These are phyloP conservation scores for Bradypodion ventrale DNA, from an alignment of 2,797 vertebrate genomes.

Conservation along the genomic window DNA sequence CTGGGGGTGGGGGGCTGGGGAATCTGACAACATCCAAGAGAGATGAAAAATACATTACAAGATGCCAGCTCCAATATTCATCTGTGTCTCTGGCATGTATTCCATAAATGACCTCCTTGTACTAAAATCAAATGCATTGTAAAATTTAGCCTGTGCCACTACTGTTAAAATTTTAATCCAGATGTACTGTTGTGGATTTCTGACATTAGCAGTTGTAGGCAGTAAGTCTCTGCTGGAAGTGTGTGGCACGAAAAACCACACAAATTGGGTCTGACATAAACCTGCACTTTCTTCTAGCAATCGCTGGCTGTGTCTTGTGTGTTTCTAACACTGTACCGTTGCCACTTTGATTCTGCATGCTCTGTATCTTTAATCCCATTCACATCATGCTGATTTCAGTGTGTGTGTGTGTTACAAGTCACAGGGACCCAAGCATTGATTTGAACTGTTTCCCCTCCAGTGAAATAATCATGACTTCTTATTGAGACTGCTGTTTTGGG, in stretches of 20 bases:
- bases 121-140: constrained; percentile 33
- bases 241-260: background rate
- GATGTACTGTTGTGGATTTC: constrained; percentile 30
- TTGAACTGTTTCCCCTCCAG: background rate
- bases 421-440: background rate
- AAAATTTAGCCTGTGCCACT: constrained; percentile 24
- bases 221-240: background rate
- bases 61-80: constrained; percentile 37
- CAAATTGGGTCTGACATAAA: background rate
- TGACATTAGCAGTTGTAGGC: constrained; percentile 33
- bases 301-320: background rate
- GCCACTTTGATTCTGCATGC: background rate
- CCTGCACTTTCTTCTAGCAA: background rate
- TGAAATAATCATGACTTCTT: constrained; percentile 26
- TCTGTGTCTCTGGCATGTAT: constrained; percentile 26
- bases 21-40: background rate
- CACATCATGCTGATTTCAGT: background rate
- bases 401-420: background rate
- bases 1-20: no score
- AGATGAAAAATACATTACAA: constrained; percentile 11
- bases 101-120: constrained; percentile 42
- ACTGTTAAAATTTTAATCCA: constrained; percentile 46
- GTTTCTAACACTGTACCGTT: background rate
- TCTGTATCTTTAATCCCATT: background rate
- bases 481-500: background rate